Percentiles rank a stretch among this genome's conserved stretches.
These are phyloP conservation scores for Dasysyrphus albostriatus DNA, from an alignment of 2,888 invertebrate genomes.

Conservation along the genomic window DNA sequence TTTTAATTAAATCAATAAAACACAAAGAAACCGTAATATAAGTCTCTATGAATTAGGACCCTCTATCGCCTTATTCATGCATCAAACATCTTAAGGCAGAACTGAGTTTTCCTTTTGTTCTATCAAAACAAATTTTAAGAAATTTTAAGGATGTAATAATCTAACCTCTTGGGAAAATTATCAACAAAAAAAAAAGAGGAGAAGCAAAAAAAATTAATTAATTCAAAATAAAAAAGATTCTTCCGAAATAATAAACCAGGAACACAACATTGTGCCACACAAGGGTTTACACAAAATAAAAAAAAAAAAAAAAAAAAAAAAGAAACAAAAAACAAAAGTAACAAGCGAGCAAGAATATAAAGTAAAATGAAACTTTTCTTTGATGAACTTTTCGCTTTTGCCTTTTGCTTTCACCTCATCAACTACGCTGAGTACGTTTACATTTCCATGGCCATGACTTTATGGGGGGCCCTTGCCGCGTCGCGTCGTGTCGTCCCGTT, in stretches of 20 bases:
- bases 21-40: conserved; percentile 9
- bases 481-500: background rate
- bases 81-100: conserved; percentile 10
- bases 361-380: conserved; percentile 71
- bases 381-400: conserved; percentile 71
- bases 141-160: conserved; percentile 57
- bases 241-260: conserved; percentile 43
- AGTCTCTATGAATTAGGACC: conserved; percentile 20
- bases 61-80: conserved; percentile 18
- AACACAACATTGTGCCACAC: conserved; percentile 42
- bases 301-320: conserved; percentile 25
- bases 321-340: conserved; percentile 6
- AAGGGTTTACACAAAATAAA: conserved; percentile 11
- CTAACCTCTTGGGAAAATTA: conserved; percentile 46
- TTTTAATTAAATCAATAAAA: conserved; percentile 34
- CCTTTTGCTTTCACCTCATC: conserved; percentile 73
- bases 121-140: conserved; percentile 33
- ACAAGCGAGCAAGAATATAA: conserved; percentile 30
- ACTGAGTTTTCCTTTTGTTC: conserved; percentile 12
- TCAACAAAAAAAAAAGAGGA: background rate
- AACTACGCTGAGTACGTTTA: conserved; percentile 68
- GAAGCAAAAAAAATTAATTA: conserved; percentile 58
- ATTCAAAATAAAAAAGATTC: conserved; percentile 63
- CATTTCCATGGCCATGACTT: conserved; percentile 68
- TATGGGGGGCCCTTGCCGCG: conserved; percentile 25